Conservation (phyloP, 2,797 vertebrate species). For the Ara ararauna region DNA sequence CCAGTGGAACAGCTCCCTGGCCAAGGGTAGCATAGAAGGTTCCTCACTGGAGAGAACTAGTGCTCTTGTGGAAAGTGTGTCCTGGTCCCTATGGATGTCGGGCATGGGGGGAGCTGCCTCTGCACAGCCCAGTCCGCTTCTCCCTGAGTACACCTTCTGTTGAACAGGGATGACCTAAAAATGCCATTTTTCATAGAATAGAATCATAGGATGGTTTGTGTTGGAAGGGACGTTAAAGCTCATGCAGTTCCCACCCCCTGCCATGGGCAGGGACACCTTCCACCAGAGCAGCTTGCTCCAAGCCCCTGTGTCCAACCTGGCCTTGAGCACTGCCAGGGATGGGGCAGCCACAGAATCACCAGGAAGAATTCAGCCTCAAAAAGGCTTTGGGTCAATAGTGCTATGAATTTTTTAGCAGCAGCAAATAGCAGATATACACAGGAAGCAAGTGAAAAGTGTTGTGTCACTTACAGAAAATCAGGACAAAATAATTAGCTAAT, state of each 20-base stretch:
- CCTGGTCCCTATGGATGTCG: too few relatives aligned
- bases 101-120: background rate
- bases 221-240: too few relatives aligned
- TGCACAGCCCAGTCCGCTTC: rapidly evolving
- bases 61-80: background rate
- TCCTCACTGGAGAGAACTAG: background rate
- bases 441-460: background rate
- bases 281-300: background rate
- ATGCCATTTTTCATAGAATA: background rate
- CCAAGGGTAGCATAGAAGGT: background rate
- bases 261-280: background rate
- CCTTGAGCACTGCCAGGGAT: background rate
- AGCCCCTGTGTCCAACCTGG: background rate
- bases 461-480: background rate
- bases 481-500: background rate
- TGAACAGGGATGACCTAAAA: background rate
- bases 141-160: background rate
- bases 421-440: background rate
- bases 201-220: too few relatives aligned
- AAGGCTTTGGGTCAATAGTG: background rate
- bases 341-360: background rate
- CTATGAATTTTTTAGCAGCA: background rate
- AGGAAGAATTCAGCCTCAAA: rapidly evolving
- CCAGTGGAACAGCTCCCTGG: background rate
- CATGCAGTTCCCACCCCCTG: too few relatives aligned